phyloP scores from a whole-genome alignment of 2,113 vertebrate species.

The rabbit (Oryctolagus cuniculus) region mOryCun1.1 NC_091439.1:71961001-71961500 shows the following conservation, averaged over 20 bases:
- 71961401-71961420: not conserved
- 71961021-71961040: not conserved
- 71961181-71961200: conserved; percentile 98
- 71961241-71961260: conserved; percentile 99
- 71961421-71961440: not conserved
- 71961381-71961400: not conserved
- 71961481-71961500: not conserved
- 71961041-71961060: conserved; percentile 3
- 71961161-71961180: conserved; percentile 98
- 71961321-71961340: conserved; percentile 65
- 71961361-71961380: not conserved
- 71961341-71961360: not conserved
- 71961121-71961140: not conserved
- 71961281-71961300: conserved; percentile 97
- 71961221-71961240: conserved; percentile 99
- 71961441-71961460: not conserved
- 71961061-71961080: not conserved
- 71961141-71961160: conserved; percentile 36
- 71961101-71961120: not conserved
- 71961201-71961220: conserved; percentile 98
- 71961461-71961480: not conserved
- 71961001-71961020: conserved; percentile 43
- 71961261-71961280: conserved; percentile 99
- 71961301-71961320: conserved; percentile 93
- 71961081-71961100: not conserved